Evolutionary conservation across 1,140 invertebrate species (phyloP), one percentile per base, ranked within the genome.

Genomic region (Meloidogyne hapla): DNA sequence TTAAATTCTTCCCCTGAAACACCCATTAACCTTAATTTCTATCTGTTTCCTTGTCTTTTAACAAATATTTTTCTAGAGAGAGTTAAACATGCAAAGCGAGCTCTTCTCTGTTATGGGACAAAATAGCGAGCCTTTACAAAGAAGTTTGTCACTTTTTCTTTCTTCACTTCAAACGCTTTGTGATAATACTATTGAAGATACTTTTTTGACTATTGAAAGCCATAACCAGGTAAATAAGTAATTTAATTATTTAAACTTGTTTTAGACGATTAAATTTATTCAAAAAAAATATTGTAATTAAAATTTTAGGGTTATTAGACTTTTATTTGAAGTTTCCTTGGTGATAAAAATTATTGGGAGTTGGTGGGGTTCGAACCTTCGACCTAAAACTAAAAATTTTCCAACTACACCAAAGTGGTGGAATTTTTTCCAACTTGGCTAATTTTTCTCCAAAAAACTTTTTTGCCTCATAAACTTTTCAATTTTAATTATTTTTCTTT

Each of bases 141-240:
- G 48, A 56, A 56, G 18, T 56, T 56, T 56, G 12, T 56, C 48
- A 56, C 48, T 56, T 56, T 56, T 56, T 56, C 48, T 56, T 56
- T 56, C 48, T 56, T 56, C 48, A 56, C 48, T 56, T 56, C 48
- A 56, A 21, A 56, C 48, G 1, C 48, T 56, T 56, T 56, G 48
- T 56, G 48, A 56, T 56, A 56, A 56, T 56, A 56, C 48, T n/a
- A 56, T 56, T 56, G 48, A 56, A 9, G 48, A 56, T 56, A 56
- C 48, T 56, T 56, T 56, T 56, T 56, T 56, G 48, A 56, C 48
- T 56, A 56, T 56, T 56, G 48, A 56, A 56, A 56, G 48, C 48
- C 48, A 56, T 56, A 56, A 56, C n/a, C 48, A 56, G 48, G 48
- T 56, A 15, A 45, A 15, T 4, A 4, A 8, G 4, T 4, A 1